Evolutionary conservation across 2,113 vertebrate genomes (phyloP), one percentile per base, ranked within the genome.

Genomic region (Sphaerodactylus townsendi): DNA sequence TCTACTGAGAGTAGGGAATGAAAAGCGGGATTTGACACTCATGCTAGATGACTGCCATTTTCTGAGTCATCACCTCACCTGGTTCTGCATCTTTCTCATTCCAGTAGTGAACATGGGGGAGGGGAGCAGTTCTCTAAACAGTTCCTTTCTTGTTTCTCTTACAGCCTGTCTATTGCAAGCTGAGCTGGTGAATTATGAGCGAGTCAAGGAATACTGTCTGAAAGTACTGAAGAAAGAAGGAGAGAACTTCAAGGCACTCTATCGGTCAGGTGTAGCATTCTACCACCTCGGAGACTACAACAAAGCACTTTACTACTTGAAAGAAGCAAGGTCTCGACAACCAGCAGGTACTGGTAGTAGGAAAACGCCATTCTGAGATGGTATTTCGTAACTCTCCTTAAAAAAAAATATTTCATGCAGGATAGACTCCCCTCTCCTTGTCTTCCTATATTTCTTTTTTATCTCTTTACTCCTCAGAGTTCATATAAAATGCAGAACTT

Each of bases 171-270:
- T 99, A 79, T 96, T 99, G 90, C 99, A 99, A 95, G 99, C 99
- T 19, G 99, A 99, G 95, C 95, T 99, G 94, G 99, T 99, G 85
- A 99, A 99, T 94, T 99, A 99, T 0, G 99, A 99, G 79, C 95
- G 98, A 8, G 99, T 99, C 89, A 99, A 99, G 93, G 99, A 99
- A 76, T 99, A 99, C 89, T 99, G 99, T 84, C 97, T 99, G 92
- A 99, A 99, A 94, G 99, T 99, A 77, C 96, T 99, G 33, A 97
- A 98, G 94, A 99, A 99, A 87, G 98, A 99, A 87, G 98, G 98
- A 0, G 98, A 99, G 94, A 99, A 99, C 95, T 99, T 99, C 96
- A 99, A 99, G 94, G 99, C 99, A 0, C 97, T 99, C 82, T 99
- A 99, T 93, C 97, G 99, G 44, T 99, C 98, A 0, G 99, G 99